Conservation (phyloP, 2,888 invertebrate species). For the Noctuana brunneofusca region DNA sequence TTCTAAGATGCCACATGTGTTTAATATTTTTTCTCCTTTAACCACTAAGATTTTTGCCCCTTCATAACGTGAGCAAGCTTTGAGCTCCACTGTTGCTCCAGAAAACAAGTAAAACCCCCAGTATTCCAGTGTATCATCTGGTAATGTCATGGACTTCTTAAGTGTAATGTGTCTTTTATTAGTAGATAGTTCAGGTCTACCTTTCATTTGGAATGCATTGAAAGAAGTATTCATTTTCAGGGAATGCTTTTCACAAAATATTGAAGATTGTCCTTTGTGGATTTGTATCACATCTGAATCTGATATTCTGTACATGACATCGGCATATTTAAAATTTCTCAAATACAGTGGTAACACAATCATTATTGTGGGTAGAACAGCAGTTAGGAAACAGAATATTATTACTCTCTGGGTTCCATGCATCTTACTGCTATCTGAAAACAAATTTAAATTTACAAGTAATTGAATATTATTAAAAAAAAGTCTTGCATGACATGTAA, state of each 20-base stretch:
- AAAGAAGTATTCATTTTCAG: constrained; percentile 88
- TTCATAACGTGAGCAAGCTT: constrained; percentile 90
- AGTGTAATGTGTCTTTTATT: constrained; percentile 89
- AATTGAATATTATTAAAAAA: too few species aligned
- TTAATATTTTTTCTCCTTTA: constrained; percentile 89
- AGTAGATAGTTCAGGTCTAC: constrained; percentile 86
- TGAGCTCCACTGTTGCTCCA: constrained; percentile 89
- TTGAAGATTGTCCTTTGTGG: constrained; percentile 90
- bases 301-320: constrained; percentile 89
- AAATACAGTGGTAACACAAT: constrained; percentile 91
- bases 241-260: constrained; percentile 91
- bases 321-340: constrained; percentile 88
- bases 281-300: constrained; percentile 94
- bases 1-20: constrained; percentile 90
- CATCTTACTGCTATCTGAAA: constrained; percentile 88
- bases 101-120: constrained; percentile 93
- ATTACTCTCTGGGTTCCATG: constrained; percentile 90
- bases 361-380: constrained; percentile 88
- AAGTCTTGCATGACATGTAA: too few species aligned
- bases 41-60: constrained; percentile 92
- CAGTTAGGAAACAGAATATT: constrained; percentile 89
- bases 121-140: constrained; percentile 93
- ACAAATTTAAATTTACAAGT: background rate
- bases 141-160: constrained; percentile 91
- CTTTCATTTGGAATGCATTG: constrained; percentile 89